Evolutionary conservation across 2,797 vertebrate genomes (phyloP).

Genomic region (Dermochelys coriacea): DNA sequence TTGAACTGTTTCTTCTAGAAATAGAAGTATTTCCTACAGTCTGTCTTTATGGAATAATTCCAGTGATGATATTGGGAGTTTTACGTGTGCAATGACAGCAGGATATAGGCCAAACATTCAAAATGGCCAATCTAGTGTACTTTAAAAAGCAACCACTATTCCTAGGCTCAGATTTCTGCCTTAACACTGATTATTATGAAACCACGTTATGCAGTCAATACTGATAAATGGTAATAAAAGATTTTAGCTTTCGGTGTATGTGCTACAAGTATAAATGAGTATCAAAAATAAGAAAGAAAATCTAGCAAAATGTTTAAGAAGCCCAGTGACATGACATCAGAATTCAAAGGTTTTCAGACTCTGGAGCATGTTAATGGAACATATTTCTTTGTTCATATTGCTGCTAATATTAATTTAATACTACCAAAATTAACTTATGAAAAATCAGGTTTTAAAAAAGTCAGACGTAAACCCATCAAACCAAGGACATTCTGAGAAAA

Average conservation of each 20-base stretch:
- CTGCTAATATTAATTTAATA: neutral
- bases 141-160: fast-evolving
- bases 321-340: neutral
- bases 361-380: neutral
- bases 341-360: neutral
- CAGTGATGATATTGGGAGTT: neutral
- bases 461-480: neutral
- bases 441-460: neutral
- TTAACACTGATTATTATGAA: neutral
- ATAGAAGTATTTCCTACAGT: neutral
- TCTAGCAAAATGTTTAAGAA: neutral
- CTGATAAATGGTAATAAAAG: neutral
- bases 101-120: neutral
- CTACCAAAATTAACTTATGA: neutral
- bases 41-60: neutral
- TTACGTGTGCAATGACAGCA: neutral
- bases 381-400: neutral
- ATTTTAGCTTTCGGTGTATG: neutral
- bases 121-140: neutral
- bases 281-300: neutral
- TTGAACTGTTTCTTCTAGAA: neutral
- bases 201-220: neutral
- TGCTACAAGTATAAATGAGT: neutral
- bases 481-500: neutral
- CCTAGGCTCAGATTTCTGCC: neutral